phyloP scores from a whole-genome alignment of 2,113 vertebrate species.

The Rhegmatorhina hoffmannsi region DNA sequence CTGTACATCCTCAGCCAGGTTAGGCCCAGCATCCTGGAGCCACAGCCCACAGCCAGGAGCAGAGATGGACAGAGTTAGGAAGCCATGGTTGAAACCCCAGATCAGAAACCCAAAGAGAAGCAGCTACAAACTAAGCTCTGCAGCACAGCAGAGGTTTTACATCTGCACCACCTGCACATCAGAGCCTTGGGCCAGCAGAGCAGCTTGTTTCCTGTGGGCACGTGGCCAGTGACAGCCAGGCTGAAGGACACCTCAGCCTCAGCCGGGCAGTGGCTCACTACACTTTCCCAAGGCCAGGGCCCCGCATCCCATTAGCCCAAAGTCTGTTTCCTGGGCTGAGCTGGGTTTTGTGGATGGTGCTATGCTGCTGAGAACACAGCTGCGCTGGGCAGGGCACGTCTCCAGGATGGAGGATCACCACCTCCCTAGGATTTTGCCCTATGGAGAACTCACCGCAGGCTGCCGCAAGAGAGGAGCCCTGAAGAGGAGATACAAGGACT shows the following conservation, averaged over 20 bases:
- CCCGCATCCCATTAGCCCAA: neutral
- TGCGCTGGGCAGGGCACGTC: too few relatives aligned
- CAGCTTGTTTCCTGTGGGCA: neutral
- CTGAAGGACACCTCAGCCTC: neutral
- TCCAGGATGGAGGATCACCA: too few relatives aligned
- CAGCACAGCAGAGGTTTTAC: neutral
- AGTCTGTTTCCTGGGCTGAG: neutral
- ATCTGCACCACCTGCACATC: neutral
- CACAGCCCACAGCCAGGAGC: neutral
- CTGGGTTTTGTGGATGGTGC: neutral
- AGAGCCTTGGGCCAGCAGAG: neutral
- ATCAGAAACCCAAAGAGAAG: neutral
- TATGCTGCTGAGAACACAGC: neutral
- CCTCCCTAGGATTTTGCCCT: too few relatives aligned
- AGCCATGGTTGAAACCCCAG: neutral
- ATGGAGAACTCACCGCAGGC: too few relatives aligned
- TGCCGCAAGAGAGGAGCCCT: too few relatives aligned
- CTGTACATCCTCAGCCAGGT: neutral
- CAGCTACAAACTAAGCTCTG: neutral
- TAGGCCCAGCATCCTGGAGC: neutral
- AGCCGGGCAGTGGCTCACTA: neutral
- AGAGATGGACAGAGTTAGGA: neutral
- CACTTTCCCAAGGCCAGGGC: neutral
- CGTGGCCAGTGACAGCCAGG: neutral
- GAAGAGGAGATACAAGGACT: too few relatives aligned